A percentile compares a stretch with the other conserved stretches of the same genome.
These are phyloP conservation scores for Threskiornis aethiopicus DNA, from an alignment of 2,797 vertebrate genomes.

Conservation along the genomic window DNA sequence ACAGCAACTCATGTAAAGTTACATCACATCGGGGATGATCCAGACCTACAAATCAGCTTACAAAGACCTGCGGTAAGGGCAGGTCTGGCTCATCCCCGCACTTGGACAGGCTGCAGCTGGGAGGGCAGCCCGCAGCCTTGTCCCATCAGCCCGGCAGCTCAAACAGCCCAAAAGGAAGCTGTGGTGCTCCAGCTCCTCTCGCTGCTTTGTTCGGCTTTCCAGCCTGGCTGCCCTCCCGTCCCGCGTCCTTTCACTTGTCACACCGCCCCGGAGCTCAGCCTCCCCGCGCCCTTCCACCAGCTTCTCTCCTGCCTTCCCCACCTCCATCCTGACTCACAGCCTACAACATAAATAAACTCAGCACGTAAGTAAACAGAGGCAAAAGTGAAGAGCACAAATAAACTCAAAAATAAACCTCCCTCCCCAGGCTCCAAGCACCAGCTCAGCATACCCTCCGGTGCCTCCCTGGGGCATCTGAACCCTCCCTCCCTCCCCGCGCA, in stretches of 20 bases:
- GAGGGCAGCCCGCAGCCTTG: neutral
- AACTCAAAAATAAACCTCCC: constrained; percentile 61
- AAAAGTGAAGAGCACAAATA: constrained; percentile 76
- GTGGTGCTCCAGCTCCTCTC: constrained; percentile 8
- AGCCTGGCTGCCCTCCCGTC: constrained; percentile 6
- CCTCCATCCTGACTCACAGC: constrained; percentile 72
- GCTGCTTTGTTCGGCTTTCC: constrained; percentile 29
- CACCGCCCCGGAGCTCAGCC: neutral
- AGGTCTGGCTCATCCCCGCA: neutral
- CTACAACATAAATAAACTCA: constrained; percentile 71
- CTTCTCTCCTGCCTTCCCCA: constrained; percentile 45
- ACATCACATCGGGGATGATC: constrained; percentile 55
- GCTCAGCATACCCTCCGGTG: constrained; percentile 48
- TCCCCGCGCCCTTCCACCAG: neutral
- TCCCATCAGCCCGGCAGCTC: constrained; percentile 10
- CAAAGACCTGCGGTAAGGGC: constrained; percentile 29
- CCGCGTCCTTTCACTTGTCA: constrained; percentile 41
- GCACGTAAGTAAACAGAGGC: constrained; percentile 74
- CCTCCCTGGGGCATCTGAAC: constrained; percentile 30
- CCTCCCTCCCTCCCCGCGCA: neutral
- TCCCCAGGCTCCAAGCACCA: neutral
- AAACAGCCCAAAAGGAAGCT: constrained; percentile 19
- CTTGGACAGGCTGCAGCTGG: neutral
- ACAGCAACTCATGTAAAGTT: constrained; percentile 48
- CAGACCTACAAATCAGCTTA: constrained; percentile 61